A percentile compares a stretch with the other conserved stretches of the same genome.
Evolutionary conservation across 1,140 invertebrate species (phyloP).

Genomic region (Oncopodura yosiiana): DNA sequence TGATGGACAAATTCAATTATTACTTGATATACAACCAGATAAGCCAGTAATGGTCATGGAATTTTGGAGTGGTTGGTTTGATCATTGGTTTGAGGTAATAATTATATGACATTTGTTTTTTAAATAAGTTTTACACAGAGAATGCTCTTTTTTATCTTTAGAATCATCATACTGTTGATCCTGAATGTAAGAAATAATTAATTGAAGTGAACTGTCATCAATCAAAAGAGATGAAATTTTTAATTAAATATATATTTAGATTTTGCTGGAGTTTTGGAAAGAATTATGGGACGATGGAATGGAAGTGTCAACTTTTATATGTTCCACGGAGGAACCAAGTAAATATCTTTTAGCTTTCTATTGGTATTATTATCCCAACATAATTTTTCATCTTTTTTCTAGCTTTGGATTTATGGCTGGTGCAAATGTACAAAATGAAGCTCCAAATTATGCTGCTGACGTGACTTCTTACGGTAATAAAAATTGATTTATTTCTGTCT

Average conservation of each 20-base stretch:
- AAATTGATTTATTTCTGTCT: too few species aligned
- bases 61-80: slow-evolving; percentile 44
- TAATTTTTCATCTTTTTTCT: too few species aligned
- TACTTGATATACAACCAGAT: slow-evolving; percentile 17
- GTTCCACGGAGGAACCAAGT: slow-evolving; percentile 59
- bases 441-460: slow-evolving; percentile 39
- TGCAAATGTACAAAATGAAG: slow-evolving; percentile 42
- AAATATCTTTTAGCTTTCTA: slow-evolving; percentile 35
- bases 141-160: too few species aligned
- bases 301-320: slow-evolving; percentile 44
- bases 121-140: too few species aligned
- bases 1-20: neutral
- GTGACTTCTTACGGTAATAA: slow-evolving; percentile 51
- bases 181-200: too few species aligned
- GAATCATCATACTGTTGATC: neutral
- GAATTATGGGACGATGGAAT: slow-evolving; percentile 29
- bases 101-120: too few species aligned
- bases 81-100: neutral
- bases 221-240: neutral
- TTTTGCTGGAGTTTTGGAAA: slow-evolving; percentile 28
- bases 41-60: slow-evolving; percentile 38
- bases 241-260: slow-evolving; percentile 45
- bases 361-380: too few species aligned
- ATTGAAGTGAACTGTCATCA: neutral
- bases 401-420: slow-evolving; percentile 56